Conservation (phyloP, 2,888 invertebrate species). For the Agriopis marginaria region DNA sequence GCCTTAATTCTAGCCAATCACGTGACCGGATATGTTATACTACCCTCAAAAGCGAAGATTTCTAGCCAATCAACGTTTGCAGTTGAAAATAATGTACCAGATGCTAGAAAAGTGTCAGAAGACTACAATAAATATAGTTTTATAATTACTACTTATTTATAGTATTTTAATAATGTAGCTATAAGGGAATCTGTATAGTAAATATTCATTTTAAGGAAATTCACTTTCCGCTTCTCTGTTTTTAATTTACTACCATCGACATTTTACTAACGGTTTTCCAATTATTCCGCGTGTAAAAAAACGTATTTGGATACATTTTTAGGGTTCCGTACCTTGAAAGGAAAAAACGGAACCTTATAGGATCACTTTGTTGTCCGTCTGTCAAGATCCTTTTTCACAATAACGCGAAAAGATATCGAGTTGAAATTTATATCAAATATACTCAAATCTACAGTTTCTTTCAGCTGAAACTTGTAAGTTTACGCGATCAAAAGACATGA, state of each 20-base stretch:
- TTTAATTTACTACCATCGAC: background rate
- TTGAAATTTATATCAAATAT: too few relatives aligned
- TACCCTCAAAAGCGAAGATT: slow-evolving; percentile 28
- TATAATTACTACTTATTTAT: slow-evolving; percentile 78
- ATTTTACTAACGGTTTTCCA: background rate
- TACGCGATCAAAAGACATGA: too few relatives aligned
- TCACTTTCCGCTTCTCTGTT: background rate
- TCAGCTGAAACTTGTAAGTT: too few relatives aligned
- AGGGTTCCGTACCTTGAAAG: too few relatives aligned
- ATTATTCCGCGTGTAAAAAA: too few relatives aligned
- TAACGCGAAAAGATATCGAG: too few relatives aligned
- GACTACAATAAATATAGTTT: slow-evolving; percentile 78
- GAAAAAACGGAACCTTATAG: too few relatives aligned
- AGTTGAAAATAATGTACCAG: slow-evolving; percentile 24
- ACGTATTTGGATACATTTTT: too few relatives aligned
- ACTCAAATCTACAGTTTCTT: too few relatives aligned
- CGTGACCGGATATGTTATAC: slow-evolving; percentile 20
- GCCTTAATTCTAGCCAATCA: slow-evolving; percentile 8
- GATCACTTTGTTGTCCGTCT: too few relatives aligned
- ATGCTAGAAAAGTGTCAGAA: slow-evolving; percentile 57
- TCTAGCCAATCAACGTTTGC: slow-evolving; percentile 12
- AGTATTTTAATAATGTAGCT: slow-evolving; percentile 31
- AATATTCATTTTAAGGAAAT: background rate
- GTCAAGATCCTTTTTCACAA: too few relatives aligned
- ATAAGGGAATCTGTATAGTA: background rate